Base-by-base conservation (phyloP, 2,797 vertebrate species). In the Monodelphis domestica region DNA sequence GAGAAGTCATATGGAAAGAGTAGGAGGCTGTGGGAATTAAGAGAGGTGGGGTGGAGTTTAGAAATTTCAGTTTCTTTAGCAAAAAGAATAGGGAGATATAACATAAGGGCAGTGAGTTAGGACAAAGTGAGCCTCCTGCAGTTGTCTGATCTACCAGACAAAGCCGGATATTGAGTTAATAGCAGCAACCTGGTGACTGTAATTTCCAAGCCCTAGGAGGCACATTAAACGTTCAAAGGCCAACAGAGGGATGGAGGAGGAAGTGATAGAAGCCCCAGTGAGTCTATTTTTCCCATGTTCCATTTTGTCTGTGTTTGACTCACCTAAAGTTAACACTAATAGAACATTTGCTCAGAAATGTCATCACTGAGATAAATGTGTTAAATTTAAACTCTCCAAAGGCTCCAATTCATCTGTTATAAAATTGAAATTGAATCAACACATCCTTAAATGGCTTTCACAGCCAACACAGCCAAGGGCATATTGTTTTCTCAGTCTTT, bases 331-430 rank as follows among this genome's bases (percentile, higher is more conserved):
- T 97, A 97, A 95, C 96, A 92, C 90, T 96, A 91, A 96, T 94
- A 97, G 96, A 94, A 94, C 54, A 91, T 90, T 90, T 96, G 95
- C 95, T 97, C 95, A 94, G 97, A 97, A 97, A 97, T 96, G 97
- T 89, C 92, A 89, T 78, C 26, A 0, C 88, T 54, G 94, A 91
- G 88, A 87, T 70, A 92, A 95, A 87, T 0, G 5, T 38, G 9
- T 92, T 95, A 53, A 54, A 94, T 94, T 94, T 94, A 94, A 95
- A 92, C 88, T 87, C 90, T 38, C 70, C 70, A 33, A 90, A 78
- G 33, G 91, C 52, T 89, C 90, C 70, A 45, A 17, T 93, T 91
- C 54, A 26, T 50, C 53, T 90, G 28, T 92, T 93, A 50, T n/a
- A 57, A 51, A 90, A 4, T 12, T 87, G 91, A 38, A 78, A 33